Evolutionary conservation across 2,113 vertebrate species (phyloP).

Genomic region (Notiomystis cincta): DNA sequence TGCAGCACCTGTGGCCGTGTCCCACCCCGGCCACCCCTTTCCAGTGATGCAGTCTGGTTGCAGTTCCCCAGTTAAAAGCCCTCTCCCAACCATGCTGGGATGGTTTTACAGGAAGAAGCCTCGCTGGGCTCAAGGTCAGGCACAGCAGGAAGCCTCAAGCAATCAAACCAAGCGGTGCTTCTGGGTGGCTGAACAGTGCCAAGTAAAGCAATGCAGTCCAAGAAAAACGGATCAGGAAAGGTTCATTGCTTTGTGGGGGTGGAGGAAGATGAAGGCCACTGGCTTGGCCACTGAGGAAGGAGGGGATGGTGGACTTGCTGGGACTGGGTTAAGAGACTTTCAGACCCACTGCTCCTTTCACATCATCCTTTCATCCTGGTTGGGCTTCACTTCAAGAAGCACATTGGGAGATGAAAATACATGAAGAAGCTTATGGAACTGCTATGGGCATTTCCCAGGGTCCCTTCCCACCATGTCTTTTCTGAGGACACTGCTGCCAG

Average conservation of each 20-base stretch:
- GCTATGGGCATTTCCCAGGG: neutral
- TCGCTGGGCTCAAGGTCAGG: rapidly evolving
- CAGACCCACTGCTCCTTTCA: neutral
- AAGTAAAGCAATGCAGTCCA: neutral
- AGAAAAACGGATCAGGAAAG: neutral
- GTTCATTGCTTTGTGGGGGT: neutral
- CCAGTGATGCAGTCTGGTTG: neutral
- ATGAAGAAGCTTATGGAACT: neutral
- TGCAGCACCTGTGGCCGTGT: rapidly evolving
- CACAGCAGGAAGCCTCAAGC: neutral
- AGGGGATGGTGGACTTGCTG: neutral
- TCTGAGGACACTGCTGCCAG: rapidly evolving
- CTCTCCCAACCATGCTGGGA: neutral
- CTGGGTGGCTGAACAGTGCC: neutral
- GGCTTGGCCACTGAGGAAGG: neutral
- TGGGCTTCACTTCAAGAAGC: neutral
- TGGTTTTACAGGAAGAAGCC: neutral
- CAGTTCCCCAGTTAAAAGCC: rapidly evolving
- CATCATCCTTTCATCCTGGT: neutral
- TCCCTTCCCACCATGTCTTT: neutral
- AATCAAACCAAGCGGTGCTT: rapidly evolving
- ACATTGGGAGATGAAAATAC: neutral
- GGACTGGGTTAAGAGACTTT: neutral
- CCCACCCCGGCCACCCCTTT: neutral
- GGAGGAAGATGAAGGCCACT: neutral